Base-by-base conservation (phyloP, 2,888 invertebrate species). In the Tachystola acroxantha region DNA sequence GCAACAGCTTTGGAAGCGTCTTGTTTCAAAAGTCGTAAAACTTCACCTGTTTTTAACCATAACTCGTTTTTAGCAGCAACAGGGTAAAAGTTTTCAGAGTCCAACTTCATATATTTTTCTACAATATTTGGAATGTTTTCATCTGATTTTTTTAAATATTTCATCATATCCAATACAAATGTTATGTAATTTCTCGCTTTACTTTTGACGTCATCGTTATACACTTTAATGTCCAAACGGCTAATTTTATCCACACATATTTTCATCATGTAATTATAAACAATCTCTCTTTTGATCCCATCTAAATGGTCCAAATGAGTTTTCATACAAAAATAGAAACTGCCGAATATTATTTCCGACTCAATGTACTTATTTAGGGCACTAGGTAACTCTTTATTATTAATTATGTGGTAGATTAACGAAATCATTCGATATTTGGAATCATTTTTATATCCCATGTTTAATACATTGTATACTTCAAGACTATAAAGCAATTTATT, bases 401-500 rank as follows among this genome's bases (percentile, higher is more conserved):
- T 47, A 32, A 72, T 40, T 14, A 74, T 57, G 32, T 59, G 49
- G 40, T 77, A 69, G 19, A 72, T 35, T 5, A 72, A 34, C 10
- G 59, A 50, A 10, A 64, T 32, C 12, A 53, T 39, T 40, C 49
- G 60, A 26, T 50, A 62, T 14, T 61, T 39, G 31, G 39, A 41
- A 29, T 37, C 29, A 1, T 36, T 35, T 11, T 14, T 32, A 10
- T 10, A 4, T 9, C 4, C 1, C 1, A 7, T 6, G 10, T 30
- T 10, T 14, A 30, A 14, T n/a, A 10, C n/a, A 34, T 45, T 54
- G 40, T 72, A 76, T 16, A 70, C 53, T 7, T 60, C 54, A 34
- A 71, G 33, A 38, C 64, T 74, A 36, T 62, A 42, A 19, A 76
- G 50, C 32, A 78, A 41, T 46, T 69, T 72, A 46, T 70, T 55